Base-by-base conservation (phyloP, 2,797 vertebrate genomes). In the Lophius americanus region DNA sequence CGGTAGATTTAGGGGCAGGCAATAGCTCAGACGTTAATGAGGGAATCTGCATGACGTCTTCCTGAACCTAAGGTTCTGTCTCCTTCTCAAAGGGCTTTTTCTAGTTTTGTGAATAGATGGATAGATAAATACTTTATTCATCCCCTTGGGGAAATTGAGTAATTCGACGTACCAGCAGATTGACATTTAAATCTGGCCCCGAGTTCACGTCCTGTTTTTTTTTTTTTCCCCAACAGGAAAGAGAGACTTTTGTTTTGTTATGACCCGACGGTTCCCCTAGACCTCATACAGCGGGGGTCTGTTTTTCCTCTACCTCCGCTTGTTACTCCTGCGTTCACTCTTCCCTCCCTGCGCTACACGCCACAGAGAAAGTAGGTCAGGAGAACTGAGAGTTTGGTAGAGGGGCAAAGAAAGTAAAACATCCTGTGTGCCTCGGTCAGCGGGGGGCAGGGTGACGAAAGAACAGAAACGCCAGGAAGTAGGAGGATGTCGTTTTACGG, bases 291-390 rank as follows among this genome's bases (percentile, higher is more conserved):
- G 69, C 68, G 63, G 77, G 76, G 76, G 79, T 81, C 75, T 86
- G 85, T 83, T 84, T 83, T 72, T 64, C 70, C 59, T 68, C 78
- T 70, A 64, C 62, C 75, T 72, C 79, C 60, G 74, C 75, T 84
- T 61, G 80, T 77, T 81, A 76, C 73, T 64, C 75, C 71, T 64
- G 71, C 83, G 75, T 73, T 90, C 83, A 82, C 81, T 78, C 81
- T 83, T 80, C 71, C 52, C 75, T 63, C 42, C 1, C 67, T 67
- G 59, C 82, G 50, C 66, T 33, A 44, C 62, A 65, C 66, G 76
- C 50, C 79, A 48, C 61, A 32, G 75, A 65, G 75, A 90, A 93
- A 92, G 76, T 92, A 92, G 92, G 91, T 92, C 92, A 93, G 80
- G 61, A 81, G 75, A 74, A 88, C 82, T 85, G 68, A 85, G 80